Percentiles rank a stretch among this genome's conserved stretches.
phyloP scores from a whole-genome alignment of 2,888 invertebrate species.

The Drosophila limbata region DNA sequence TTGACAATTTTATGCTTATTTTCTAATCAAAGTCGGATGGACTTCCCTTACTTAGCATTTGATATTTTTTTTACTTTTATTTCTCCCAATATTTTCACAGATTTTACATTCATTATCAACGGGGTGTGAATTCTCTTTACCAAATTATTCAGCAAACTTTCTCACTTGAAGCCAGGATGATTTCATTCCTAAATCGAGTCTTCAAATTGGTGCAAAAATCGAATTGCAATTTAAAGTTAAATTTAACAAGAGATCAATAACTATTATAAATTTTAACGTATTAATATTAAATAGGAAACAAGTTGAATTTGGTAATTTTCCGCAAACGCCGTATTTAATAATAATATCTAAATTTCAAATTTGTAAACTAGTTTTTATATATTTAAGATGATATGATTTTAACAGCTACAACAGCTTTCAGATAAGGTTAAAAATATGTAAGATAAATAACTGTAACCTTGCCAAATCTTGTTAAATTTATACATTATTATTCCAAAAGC shows the following conservation, averaged over 20 bases:
- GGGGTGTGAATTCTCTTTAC: slow-evolving; percentile 27
- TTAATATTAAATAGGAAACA: not conserved
- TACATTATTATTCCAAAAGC: slow-evolving; percentile 3
- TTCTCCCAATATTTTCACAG: not conserved
- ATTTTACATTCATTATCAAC: slow-evolving; percentile 37
- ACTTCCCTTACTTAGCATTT: not conserved
- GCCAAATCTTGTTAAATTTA: not conserved
- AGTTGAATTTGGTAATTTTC: not conserved
- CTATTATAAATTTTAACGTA: not conserved
- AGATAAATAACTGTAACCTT: slow-evolving; percentile 16
- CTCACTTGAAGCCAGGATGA: not conserved
- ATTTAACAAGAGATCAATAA: not conserved
- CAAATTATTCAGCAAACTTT: slow-evolving; percentile 3
- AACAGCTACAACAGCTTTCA: not conserved
- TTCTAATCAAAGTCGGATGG: not conserved
- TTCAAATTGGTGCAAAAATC: not conserved
- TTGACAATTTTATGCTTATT: not conserved
- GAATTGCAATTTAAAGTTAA: not conserved
- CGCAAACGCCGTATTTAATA: not conserved
- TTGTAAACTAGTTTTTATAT: not conserved
- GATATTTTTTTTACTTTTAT: not conserved
- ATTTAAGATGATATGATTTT: not conserved
- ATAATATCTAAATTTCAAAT: not conserved
- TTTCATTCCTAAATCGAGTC: slow-evolving; percentile 3
- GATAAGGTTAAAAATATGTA: slow-evolving; percentile 12